Evolutionary conservation across 2,797 vertebrate species (phyloP), one percentile per base, ranked within the genome.

Genomic region (Schizothorax lantsangensis): DNA sequence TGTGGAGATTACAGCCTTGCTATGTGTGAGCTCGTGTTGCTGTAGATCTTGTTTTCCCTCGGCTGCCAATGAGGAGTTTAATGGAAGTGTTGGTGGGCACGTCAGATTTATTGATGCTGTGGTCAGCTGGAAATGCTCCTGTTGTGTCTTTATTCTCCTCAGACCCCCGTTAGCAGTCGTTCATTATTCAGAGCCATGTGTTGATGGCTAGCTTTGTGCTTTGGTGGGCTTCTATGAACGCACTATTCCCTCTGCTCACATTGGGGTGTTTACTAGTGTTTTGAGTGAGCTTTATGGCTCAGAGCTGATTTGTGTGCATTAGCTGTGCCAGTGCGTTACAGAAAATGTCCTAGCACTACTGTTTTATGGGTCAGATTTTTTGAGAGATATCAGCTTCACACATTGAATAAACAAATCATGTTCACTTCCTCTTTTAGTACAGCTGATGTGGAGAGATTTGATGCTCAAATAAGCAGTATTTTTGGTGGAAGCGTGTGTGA

Each of bases 71-170:
- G n/a, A 87, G 83, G 79, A 79, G 68, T 92, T 80, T 88, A 38
- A 89, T 88, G 81, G 77, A 14, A 71, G 73, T 86, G 83, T 82
- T 85, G 89, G 84, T 85, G 84, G 79, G 75, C 79, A 81, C 69
- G 79, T 89, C 78, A 74, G 83, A 87, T 84, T 88, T 90, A 84
- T 92, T 89, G 89, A 87, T 83, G 87, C 57, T 91, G 83, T 59
- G 75, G 73, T 89, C 86, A 88, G 81, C 68, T 85, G 83, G 82
- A 62, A 88, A 87, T 62, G 52, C 62, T 80, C 83, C 80, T 47
- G 49, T 86, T 62, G 81, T 79, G 43, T 79, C 62, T 85, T 88
- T 87, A 85, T 84, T 86, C 52, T 68, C 77, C 72, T 81, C 57
- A 62, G 78, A 84, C 38, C 75, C 45, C 73, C 23, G 49, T 80